Conservation (phyloP, 2,888 invertebrate genomes). For the Physocephala rufipes region DNA sequence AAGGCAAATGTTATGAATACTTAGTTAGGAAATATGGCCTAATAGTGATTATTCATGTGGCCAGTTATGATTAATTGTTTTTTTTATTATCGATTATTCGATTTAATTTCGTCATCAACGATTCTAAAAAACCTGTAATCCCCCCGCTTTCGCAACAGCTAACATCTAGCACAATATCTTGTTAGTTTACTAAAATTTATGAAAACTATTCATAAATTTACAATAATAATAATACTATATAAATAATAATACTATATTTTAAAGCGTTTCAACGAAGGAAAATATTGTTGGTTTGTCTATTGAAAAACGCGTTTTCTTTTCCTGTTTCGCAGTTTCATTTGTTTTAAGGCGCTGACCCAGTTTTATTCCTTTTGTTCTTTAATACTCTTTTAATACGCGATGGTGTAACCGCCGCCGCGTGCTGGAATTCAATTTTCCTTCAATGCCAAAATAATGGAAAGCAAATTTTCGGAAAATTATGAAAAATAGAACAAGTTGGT, state of each 20-base stretch:
- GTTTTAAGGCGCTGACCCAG: not conserved
- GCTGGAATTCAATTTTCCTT: slow-evolving; percentile 30
- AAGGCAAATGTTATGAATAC: no score
- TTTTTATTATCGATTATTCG: no score
- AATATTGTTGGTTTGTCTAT: not conserved
- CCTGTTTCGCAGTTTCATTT: not conserved
- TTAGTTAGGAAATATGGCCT: no score
- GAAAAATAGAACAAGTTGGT: not conserved
- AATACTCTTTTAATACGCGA: no score
- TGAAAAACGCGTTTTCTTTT: not conserved
- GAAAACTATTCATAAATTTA: slow-evolving; percentile 5
- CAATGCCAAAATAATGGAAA: slow-evolving; percentile 34
- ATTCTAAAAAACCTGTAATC: no score
- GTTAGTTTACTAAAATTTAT: slow-evolving; percentile 1
- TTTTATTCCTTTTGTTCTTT: not conserved
- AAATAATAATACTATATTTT: no score
- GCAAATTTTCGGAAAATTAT: slow-evolving; percentile 21
- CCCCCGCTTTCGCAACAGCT: no score
- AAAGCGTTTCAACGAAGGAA: slow-evolving; percentile 6
- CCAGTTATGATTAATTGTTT: no score
- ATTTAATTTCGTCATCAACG: no score
- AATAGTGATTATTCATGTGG: no score
- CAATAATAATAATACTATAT: no score
- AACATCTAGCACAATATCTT: no score
- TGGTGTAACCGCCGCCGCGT: slow-evolving; percentile 10